These are phyloP conservation scores for Oriolus oriolus DNA, from an alignment of 2,113 vertebrate genomes.

Conservation along the genomic window DNA sequence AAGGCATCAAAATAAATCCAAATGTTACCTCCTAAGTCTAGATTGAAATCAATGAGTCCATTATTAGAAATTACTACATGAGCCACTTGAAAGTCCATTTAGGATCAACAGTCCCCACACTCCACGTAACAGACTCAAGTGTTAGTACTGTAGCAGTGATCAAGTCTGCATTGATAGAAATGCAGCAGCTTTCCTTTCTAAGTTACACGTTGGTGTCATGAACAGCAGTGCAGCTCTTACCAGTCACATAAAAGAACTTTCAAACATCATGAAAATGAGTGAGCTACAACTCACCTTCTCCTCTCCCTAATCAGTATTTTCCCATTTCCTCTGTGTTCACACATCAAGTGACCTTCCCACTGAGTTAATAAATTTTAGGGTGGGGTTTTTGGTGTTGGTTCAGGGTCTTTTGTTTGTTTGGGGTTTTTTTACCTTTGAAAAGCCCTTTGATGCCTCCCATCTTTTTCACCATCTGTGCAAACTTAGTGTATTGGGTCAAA, in stretches of 20 bases:
- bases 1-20: too few relatives aligned
- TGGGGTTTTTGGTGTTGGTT: background rate
- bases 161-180: background rate
- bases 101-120: background rate
- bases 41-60: background rate
- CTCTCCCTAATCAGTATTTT: background rate
- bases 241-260: background rate
- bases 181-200: background rate
- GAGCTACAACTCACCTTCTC: background rate
- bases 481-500: conserved; percentile 97
- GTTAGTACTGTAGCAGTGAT: background rate
- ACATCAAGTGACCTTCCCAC: background rate
- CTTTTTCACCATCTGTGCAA: conserved; percentile 99
- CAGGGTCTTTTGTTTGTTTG: background rate
- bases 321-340: background rate
- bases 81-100: background rate
- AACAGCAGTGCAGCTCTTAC: background rate
- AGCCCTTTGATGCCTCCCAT: conserved; percentile 99
- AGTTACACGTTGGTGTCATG: background rate
- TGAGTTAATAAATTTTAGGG: background rate
- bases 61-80: background rate
- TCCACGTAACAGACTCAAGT: background rate
- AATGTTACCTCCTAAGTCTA: background rate
- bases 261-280: background rate
- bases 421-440: conserved; percentile 85